These are phyloP conservation scores for Mayetiola destructor DNA, from an alignment of 2,888 invertebrate genomes.

Conservation along the genomic window DNA sequence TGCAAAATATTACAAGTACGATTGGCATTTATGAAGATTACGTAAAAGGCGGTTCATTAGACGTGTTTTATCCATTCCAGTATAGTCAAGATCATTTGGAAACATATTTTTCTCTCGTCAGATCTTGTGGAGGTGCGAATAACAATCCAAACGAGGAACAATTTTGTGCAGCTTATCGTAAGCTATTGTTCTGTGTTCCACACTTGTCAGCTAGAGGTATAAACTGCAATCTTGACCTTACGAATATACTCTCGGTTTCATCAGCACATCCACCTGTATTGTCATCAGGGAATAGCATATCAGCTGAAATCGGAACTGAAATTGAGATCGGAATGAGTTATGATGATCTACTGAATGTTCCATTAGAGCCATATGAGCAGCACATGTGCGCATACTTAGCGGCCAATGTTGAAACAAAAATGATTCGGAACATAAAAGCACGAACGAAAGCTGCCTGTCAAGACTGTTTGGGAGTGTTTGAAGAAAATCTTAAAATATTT, in stretches of 20 bases:
- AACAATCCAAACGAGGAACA: not conserved
- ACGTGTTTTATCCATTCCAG: not conserved
- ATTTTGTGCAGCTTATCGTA: not conserved
- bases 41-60: not conserved
- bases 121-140: not conserved
- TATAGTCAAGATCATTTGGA: constrained; percentile 1
- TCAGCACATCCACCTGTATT: not conserved
- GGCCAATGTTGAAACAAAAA: not conserved
- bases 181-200: not conserved
- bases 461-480: not conserved
- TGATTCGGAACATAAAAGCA: not conserved
- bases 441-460: not conserved
- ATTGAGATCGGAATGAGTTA: not conserved
- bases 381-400: not conserved
- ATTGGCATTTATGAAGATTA: constrained; percentile 1
- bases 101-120: not conserved
- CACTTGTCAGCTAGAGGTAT: not conserved
- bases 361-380: not conserved
- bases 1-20: not conserved
- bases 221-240: not conserved
- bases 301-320: not conserved
- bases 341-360: not conserved
- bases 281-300: not conserved
- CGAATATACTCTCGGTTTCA: not conserved
- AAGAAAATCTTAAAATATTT: not conserved